Evolutionary conservation across 2,797 vertebrate genomes (phyloP), one percentile per base, ranked within the genome.

Genomic region (Thripadectes ignobilis): DNA sequence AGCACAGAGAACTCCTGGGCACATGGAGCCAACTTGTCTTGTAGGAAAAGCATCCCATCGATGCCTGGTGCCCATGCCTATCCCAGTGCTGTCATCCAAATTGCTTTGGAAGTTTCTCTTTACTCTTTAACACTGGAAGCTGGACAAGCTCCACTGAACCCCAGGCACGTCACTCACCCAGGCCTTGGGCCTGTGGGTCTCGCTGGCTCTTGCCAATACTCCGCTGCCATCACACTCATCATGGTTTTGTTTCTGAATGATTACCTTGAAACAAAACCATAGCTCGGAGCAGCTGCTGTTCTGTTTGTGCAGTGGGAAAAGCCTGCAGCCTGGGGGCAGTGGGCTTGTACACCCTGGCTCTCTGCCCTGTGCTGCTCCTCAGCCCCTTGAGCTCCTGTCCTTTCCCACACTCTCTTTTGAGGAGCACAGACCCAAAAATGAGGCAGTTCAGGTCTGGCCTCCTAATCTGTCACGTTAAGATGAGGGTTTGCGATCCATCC

Each of bases 201-300:
- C 2, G 1, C 51, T 36, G 46, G 43, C 34, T 46, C 24, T 58
- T 43, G 9, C 6, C 30, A 69, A 8, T 21, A 11, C 39, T 58
- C 51, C 24, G 38, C 68, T 79, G 52, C 78, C 58, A 27, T 46
- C 29, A 62, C 30, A 19, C 23, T 82, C 55, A 32, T 9, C 18
- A 17, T 7, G 45, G 15, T 86, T 89, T 90, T 85, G 73, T 74
- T 80, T 83, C 69, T 81, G 73, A 89, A 27, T 57, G 66, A 81
- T 75, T 85, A 49, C 73, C 76, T 43, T 77, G 51, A 74, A 81
- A 78, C 19, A 68, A 87, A 85, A 32, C 36, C 68, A 36, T 9
- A 22, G 75, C 75, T 83, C 4, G 2, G 41, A 66, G 83, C 65
- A 71, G 61, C 72, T 57, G 51, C 20, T 8, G 4, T 12, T 29